A percentile compares a stretch with the other conserved stretches of the same genome.
Evolutionary conservation across 2,888 invertebrate genomes (phyloP).

Genomic region (Hypena proboscidalis): DNA sequence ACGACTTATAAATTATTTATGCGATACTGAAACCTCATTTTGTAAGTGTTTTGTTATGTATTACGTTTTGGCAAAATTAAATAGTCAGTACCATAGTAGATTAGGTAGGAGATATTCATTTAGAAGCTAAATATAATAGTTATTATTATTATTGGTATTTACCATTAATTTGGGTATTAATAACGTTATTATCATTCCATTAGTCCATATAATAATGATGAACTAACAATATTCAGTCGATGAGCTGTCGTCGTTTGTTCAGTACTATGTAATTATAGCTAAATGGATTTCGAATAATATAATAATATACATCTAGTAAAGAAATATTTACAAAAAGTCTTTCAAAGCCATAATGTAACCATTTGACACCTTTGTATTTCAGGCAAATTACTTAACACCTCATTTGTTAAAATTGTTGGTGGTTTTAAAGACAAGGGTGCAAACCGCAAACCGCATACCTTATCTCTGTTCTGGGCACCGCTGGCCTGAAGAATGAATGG

Average conservation of each 20-base stretch:
- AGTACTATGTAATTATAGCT: no score
- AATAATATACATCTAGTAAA: no score
- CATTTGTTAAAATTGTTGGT: constrained; percentile 26
- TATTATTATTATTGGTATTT: no score
- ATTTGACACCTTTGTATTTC: constrained; percentile 4
- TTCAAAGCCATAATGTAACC: neutral
- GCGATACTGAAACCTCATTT: constrained; percentile 48
- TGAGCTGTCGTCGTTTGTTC: no score
- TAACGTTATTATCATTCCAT: neutral
- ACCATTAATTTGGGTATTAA: neutral
- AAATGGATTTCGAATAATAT: no score
- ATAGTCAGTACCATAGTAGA: neutral
- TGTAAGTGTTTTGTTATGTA: constrained; percentile 41
- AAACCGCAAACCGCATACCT: constrained; percentile 20
- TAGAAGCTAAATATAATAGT: neutral
- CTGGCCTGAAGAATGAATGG: constrained; percentile 11
- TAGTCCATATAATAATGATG: neutral
- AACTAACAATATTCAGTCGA: no score
- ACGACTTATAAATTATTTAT: constrained; percentile 58
- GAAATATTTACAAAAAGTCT: no score
- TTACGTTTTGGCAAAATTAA: constrained; percentile 19
- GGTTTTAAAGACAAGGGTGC: constrained; percentile 34
- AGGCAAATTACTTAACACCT: constrained; percentile 22
- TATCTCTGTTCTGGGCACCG: neutral
- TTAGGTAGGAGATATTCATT: neutral